These are phyloP conservation scores for Cardiocondyla obscurior DNA, from an alignment of 1,140 invertebrate genomes.

Conservation along the genomic window DNA sequence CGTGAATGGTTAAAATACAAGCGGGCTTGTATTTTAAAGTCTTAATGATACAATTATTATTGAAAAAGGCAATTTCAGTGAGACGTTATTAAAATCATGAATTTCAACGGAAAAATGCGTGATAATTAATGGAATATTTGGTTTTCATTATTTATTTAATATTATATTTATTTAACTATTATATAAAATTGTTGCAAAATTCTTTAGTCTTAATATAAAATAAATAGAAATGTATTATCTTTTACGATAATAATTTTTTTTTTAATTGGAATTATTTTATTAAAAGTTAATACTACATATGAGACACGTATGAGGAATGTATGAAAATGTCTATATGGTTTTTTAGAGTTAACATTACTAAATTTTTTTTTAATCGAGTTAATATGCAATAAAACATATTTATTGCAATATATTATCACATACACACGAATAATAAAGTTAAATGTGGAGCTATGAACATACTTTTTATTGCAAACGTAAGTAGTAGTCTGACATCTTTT, in stretches of 20 bases:
- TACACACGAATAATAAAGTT: neutral
- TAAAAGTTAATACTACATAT: neutral
- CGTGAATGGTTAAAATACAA: neutral
- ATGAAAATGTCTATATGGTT: neutral
- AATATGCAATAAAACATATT: neutral
- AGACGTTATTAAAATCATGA: too few relatives aligned
- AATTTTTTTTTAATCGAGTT: neutral
- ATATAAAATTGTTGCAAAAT: neutral
- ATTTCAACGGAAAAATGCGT: neutral
- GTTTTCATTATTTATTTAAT: neutral
- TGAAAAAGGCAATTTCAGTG: too few relatives aligned
- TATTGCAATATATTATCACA: neutral
- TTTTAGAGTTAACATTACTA: neutral
- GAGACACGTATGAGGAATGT: neutral
- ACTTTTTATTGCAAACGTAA: neutral
- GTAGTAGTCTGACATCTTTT: neutral
- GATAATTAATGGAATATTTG: neutral
- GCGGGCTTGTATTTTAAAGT: slow-evolving; percentile 7
- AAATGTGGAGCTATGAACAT: neutral
- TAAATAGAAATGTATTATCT: slow-evolving; percentile 7
- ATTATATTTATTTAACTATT: slow-evolving; percentile 10
- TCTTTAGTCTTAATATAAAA: neutral
- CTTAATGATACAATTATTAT: neutral
- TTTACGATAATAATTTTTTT: neutral
- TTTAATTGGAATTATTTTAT: neutral